Percentiles rank a stretch among this genome's conserved stretches.
phyloP scores from a whole-genome alignment of 2,888 invertebrate species.

The Cloeon dipterum region DNA sequence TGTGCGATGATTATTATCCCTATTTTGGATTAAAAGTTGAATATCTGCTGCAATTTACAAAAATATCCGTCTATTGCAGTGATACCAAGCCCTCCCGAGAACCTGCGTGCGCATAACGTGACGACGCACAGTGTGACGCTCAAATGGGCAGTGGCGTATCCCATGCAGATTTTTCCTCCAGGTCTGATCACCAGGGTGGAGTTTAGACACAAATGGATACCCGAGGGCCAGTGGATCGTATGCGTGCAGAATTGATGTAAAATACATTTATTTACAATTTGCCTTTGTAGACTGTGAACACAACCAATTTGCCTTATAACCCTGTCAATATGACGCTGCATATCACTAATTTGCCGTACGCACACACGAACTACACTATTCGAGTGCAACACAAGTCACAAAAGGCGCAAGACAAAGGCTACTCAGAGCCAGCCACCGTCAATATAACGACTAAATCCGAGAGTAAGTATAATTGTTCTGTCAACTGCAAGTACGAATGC shows the following conservation, averaged over 20 bases:
- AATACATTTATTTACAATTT: too few relatives aligned
- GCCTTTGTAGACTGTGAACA: slow-evolving; percentile 6
- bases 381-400: slow-evolving; percentile 39
- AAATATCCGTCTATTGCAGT: slow-evolving; percentile 19
- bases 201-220: slow-evolving; percentile 25
- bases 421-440: slow-evolving; percentile 41
- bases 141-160: slow-evolving; percentile 22
- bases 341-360: slow-evolving; percentile 32
- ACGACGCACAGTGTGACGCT: slow-evolving; percentile 23
- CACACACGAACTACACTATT: slow-evolving; percentile 45
- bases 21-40: too few relatives aligned
- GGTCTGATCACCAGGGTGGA: slow-evolving; percentile 25
- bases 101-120: slow-evolving; percentile 20
- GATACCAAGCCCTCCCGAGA: slow-evolving; percentile 23
- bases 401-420: slow-evolving; percentile 31
- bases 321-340: slow-evolving; percentile 13
- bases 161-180: slow-evolving; percentile 24
- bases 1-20: background rate
- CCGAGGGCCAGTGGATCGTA: slow-evolving; percentile 18
- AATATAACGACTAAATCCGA: slow-evolving; percentile 30
- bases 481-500: too few relatives aligned
- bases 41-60: too few relatives aligned
- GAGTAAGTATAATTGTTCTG: too few relatives aligned
- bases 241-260: too few relatives aligned
- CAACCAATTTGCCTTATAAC: too few relatives aligned